Evolutionary conservation across 2,113 vertebrate species (phyloP).

Genomic region (Platanista minor): DNA sequence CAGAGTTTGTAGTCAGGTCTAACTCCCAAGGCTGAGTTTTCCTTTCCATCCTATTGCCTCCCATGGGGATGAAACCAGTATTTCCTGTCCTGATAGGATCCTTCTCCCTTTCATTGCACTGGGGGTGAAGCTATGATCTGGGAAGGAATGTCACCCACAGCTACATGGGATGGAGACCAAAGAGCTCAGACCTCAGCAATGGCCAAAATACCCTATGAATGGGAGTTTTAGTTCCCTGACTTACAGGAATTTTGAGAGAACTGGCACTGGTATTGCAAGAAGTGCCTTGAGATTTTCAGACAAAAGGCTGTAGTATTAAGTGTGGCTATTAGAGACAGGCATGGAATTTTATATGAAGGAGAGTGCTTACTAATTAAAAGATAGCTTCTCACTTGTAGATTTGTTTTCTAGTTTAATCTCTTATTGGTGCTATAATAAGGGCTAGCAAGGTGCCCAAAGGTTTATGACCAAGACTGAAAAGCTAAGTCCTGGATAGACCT

Average conservation of each 20-base stretch:
- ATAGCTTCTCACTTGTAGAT: slow-evolving; percentile 47
- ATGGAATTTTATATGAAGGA: slow-evolving; percentile 28
- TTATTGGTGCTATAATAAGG: slow-evolving; percentile 14
- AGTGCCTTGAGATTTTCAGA: slow-evolving; percentile 39
- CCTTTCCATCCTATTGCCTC: not conserved
- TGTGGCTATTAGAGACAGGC: slow-evolving; percentile 13
- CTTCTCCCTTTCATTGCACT: not conserved
- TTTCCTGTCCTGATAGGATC: not conserved
- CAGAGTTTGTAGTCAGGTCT: not conserved
- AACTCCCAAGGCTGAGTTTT: not conserved
- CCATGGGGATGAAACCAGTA: not conserved
- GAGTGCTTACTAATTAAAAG: slow-evolving; percentile 58
- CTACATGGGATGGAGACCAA: not conserved
- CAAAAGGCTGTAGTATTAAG: slow-evolving; percentile 33
- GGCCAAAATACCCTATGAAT: not conserved
- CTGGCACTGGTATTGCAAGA: not conserved
- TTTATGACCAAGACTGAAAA: slow-evolving; percentile 46
- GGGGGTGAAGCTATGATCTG: not conserved
- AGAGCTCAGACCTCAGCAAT: not conserved
- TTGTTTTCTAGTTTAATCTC: slow-evolving; percentile 41
- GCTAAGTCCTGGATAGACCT: slow-evolving; percentile 4
- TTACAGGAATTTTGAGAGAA: not conserved
- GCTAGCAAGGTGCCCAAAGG: slow-evolving; percentile 7
- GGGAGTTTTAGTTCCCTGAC: not conserved
- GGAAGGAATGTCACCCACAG: not conserved